A percentile compares a stretch with the other conserved stretches of the same genome.
Evolutionary conservation across 2,888 invertebrate genomes (phyloP).

Genomic region (Lasioglossum marginatum): DNA sequence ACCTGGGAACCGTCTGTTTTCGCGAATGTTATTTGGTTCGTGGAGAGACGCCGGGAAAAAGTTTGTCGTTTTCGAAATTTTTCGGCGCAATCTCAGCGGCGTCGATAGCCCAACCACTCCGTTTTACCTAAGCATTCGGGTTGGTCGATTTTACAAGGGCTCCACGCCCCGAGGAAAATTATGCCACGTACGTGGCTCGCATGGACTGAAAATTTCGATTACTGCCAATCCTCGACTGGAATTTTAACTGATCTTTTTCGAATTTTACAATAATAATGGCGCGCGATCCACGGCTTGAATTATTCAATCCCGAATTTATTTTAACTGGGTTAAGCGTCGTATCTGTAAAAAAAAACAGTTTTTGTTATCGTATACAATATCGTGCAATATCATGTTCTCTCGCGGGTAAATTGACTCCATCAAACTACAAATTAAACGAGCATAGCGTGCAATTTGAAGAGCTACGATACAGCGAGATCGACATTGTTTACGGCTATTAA

Average conservation of each 20-base stretch:
- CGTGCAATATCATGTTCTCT: neutral
- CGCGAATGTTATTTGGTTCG: conserved; percentile 11
- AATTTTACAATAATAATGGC: conserved; percentile 12
- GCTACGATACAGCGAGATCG: neutral
- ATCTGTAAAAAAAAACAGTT: neutral
- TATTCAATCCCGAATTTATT: neutral
- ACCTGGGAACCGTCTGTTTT: neutral
- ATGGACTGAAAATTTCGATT: conserved; percentile 27
- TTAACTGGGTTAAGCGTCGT: neutral
- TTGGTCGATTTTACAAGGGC: conserved; percentile 34
- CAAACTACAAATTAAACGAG: neutral
- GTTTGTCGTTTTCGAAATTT: conserved; percentile 33
- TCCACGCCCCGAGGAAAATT: conserved; percentile 16
- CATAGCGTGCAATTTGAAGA: neutral
- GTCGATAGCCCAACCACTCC: conserved; percentile 24
- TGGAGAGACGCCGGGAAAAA: neutral
- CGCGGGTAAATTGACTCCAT: neutral
- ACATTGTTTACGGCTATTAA: neutral
- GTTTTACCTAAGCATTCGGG: conserved; percentile 25
- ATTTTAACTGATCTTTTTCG: conserved; percentile 20
- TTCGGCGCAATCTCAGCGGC: conserved; percentile 31
- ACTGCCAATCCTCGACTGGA: conserved; percentile 10
- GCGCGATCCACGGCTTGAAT: neutral
- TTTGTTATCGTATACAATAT: neutral
- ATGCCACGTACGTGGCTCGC: conserved; percentile 21